Evolutionary conservation across 2,113 vertebrate species (phyloP), one percentile per base, ranked within the genome.

Genomic region (Pelobates fuscus): DNA sequence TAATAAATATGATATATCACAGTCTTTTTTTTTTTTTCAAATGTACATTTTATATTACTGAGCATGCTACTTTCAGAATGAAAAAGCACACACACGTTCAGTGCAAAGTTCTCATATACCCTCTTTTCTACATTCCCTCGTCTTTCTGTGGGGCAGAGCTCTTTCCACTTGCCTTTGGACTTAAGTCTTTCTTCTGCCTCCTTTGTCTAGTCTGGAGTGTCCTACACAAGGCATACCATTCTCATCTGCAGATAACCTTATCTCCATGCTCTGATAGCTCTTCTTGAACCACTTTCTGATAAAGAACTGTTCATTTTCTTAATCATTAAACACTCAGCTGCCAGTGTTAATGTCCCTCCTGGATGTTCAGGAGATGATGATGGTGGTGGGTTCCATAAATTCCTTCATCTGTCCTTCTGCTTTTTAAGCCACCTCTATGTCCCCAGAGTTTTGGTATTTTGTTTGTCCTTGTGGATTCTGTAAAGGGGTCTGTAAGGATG

Each of bases 1-100:
- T 87, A 93, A 93, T 93, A 94, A 93, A 93, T 92, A 93, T 89
- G 88, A 91, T 92, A 91, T 89, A 89, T 91, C 89, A 89, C 86
- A 83, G 84, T 89, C 90, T 90, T 85, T 8, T 41, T 41, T 41
- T 41, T 41, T n/a, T n/a, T n/a, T 37, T 84, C 81, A 71, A 83
- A 83, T 88, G 87, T 85, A 89, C 87, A 88, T 78, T 78, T 81
- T 87, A 77, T 85, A 90, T 87, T 85, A 87, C 83, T 89, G 88
- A 89, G 88, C 91, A 93, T 92, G 92, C 91, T 90, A 89, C 87
- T 89, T 90, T 88, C 84, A 73, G 87, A 86, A 86, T 82, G 84
- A 89, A 87, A 86, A 88, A 87, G 84, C 78, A 87, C 78, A 88
- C 88, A 88, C 88, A 84, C 87, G 88, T 87, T 89, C 88, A 92